These are phyloP conservation scores for Bufo bufo DNA, from an alignment of 2,113 vertebrate genomes.

Conservation along the genomic window DNA sequence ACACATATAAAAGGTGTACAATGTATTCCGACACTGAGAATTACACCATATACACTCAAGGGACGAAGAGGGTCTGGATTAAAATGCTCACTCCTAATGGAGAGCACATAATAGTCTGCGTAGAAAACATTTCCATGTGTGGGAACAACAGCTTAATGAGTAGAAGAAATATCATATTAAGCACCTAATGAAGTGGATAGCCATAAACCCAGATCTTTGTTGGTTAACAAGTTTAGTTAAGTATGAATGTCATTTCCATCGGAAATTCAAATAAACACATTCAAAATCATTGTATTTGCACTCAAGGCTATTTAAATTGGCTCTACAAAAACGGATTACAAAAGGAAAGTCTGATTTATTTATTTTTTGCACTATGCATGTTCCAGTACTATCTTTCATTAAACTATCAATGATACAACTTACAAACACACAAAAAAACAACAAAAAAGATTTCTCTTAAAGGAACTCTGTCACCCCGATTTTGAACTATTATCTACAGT, in stretches of 20 bases:
- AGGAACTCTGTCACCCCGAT: too few relatives aligned
- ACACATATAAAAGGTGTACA: not conserved
- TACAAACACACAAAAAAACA: not conserved
- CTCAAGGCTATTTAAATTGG: not conserved
- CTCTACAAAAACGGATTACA: not conserved
- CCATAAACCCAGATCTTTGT: conserved; percentile 38
- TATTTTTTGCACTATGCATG: not conserved
- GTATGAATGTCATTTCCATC: conserved; percentile 29
- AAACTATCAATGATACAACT: not conserved
- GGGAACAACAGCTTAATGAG: conserved; percentile 51
- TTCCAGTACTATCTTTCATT: not conserved
- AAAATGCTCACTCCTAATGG: conserved; percentile 29
- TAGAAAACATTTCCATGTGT: conserved; percentile 50
- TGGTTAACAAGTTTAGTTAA: conserved; percentile 44
- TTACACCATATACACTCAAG: conserved; percentile 5
- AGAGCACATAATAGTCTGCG: conserved; percentile 51
- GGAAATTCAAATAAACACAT: not conserved
- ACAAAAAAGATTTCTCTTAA: too few relatives aligned
- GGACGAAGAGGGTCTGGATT: conserved; percentile 11
- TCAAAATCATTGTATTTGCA: not conserved
- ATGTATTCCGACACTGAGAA: not conserved
- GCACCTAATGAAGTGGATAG: conserved; percentile 52
- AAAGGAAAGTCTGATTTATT: not conserved
- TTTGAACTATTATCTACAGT: too few relatives aligned
- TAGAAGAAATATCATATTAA: conserved; percentile 48